These are phyloP conservation scores for Hemicordylus capensis DNA, from an alignment of 2,113 vertebrate species.

Conservation along the genomic window DNA sequence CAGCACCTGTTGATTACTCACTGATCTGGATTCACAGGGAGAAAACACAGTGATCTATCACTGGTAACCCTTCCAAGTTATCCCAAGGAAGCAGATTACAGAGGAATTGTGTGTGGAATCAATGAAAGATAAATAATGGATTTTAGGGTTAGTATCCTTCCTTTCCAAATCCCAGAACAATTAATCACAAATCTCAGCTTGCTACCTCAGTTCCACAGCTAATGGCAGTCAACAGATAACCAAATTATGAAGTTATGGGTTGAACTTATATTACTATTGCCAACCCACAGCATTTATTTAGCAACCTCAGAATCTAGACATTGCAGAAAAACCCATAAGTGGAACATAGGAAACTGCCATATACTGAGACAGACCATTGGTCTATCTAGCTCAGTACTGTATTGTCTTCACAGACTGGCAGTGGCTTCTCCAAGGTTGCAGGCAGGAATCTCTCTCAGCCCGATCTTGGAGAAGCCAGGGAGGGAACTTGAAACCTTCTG, in stretches of 20 bases:
- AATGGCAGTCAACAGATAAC: background rate
- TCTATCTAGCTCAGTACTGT: too few relatives aligned
- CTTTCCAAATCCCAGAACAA: background rate
- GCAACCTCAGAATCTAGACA: background rate
- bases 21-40: too few relatives aligned
- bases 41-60: background rate
- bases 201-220: background rate
- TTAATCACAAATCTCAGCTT: background rate
- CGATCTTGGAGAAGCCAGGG: too few relatives aligned
- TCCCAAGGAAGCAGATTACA: background rate
- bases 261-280: background rate
- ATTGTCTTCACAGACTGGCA: too few relatives aligned
- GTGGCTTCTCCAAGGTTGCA: too few relatives aligned
- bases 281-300: background rate
- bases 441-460: too few relatives aligned
- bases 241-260: background rate
- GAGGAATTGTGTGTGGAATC: background rate
- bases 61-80: background rate
- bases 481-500: too few relatives aligned
- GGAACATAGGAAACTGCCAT: too few relatives aligned
- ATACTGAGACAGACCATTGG: too few relatives aligned
- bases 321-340: background rate
- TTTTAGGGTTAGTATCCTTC: background rate
- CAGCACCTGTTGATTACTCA: background rate
- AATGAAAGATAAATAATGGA: too few relatives aligned